phyloP scores from a whole-genome alignment of 2,113 vertebrate species.

The Arenaria interpres region DNA sequence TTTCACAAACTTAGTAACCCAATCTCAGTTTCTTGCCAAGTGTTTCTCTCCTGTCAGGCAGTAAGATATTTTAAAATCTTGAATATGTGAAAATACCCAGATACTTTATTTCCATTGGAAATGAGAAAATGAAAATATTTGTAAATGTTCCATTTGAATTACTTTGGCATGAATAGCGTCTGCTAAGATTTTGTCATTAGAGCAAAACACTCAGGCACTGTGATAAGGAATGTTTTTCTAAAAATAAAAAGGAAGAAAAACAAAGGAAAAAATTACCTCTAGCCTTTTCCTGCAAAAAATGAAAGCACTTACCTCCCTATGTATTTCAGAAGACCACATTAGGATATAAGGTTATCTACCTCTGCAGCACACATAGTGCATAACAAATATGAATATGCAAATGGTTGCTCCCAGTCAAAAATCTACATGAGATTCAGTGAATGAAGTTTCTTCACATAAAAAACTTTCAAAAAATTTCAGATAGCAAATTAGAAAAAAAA shows the following conservation, averaged over 20 bases:
- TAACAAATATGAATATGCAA: neutral
- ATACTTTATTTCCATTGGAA: neutral
- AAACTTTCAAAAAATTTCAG: neutral
- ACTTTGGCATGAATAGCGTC: neutral
- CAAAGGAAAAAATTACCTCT: neutral
- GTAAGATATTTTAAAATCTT: neutral
- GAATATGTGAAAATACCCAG: neutral
- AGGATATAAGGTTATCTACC: neutral
- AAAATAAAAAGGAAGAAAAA: neutral
- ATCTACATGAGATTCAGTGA: neutral
- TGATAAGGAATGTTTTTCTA: neutral
- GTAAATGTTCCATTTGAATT: neutral
- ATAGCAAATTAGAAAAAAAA: neutral
- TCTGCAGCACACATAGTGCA: neutral
- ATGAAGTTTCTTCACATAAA: neutral
- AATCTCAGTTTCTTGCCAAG: neutral
- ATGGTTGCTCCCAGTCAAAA: neutral
- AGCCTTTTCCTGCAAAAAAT: neutral
- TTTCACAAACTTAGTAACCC: neutral
- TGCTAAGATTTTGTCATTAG: neutral
- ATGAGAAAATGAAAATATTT: neutral
- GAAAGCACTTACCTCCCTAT: neutral
- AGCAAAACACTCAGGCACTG: accelerated
- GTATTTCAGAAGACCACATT: neutral
- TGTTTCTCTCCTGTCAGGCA: neutral